phyloP scores from a whole-genome alignment of 2,113 vertebrate genomes.

The Zosterops borbonicus region DNA sequence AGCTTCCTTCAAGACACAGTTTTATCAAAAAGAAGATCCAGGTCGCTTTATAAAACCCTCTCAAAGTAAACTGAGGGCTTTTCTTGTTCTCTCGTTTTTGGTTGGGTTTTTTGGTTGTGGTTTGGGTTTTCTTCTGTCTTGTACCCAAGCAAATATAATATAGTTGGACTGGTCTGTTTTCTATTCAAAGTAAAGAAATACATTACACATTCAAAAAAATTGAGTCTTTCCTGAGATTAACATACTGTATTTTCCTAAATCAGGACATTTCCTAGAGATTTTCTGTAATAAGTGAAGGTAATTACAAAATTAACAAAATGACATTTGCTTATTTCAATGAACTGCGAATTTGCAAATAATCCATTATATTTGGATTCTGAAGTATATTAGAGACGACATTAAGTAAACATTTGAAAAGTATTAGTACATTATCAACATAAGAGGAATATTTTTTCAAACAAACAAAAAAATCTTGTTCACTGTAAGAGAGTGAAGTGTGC shows the following conservation, averaged over 20 bases:
- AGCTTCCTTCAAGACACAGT: background rate
- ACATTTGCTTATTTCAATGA: background rate
- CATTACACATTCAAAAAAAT: background rate
- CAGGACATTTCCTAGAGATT: background rate
- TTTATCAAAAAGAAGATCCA: background rate
- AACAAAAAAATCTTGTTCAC: background rate
- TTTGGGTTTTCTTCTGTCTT: background rate
- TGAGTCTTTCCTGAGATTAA: background rate
- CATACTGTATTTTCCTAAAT: background rate
- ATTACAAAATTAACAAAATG: background rate
- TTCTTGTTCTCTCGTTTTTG: background rate
- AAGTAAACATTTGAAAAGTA: background rate
- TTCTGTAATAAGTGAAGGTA: background rate
- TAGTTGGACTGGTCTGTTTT: background rate
- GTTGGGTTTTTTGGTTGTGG: background rate
- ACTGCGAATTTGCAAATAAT: background rate
- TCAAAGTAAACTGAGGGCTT: background rate
- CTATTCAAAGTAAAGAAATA: background rate
- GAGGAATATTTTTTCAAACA: background rate
- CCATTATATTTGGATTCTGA: background rate
- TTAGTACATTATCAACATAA: background rate
- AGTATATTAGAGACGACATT: background rate
- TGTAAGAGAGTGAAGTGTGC: background rate
- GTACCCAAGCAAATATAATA: background rate
- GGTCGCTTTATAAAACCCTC: background rate